phyloP scores from a whole-genome alignment of 1,140 invertebrate genomes.

The Caerostris darwini region DNA sequence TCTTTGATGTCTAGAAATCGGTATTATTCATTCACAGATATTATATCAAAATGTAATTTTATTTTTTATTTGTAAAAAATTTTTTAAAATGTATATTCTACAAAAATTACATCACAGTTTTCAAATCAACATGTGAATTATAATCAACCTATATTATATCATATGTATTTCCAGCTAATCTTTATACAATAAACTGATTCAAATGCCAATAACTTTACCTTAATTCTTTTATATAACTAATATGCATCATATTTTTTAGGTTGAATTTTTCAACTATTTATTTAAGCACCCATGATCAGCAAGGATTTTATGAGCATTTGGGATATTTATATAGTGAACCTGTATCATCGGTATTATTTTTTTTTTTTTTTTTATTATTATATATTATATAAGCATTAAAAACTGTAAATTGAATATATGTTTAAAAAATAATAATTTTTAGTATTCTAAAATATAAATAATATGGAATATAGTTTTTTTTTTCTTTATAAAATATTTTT shows the following conservation, averaged over 20 bases:
- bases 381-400: neutral
- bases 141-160: no score
- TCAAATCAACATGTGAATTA: no score
- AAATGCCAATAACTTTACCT: no score
- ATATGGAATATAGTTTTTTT: neutral
- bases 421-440: neutral
- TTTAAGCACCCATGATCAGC: slow-evolving; percentile 65
- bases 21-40: no score
- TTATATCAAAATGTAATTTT: no score
- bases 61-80: no score
- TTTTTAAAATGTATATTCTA: no score
- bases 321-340: slow-evolving; percentile 38
- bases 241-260: neutral
- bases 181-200: no score
- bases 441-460: neutral
- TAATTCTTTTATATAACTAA: no score
- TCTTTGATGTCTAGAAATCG: no score
- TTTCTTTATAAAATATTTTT: neutral
- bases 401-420: neutral
- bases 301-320: slow-evolving; percentile 67
- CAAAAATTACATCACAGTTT: no score
- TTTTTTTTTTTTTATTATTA: neutral
- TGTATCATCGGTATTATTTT: slow-evolving; percentile 56
- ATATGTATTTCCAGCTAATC: no score
- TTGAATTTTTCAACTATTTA: slow-evolving; percentile 56